Evolutionary conservation across 2,113 vertebrate species (phyloP).

Genomic region (Cyprinus carpio): DNA sequence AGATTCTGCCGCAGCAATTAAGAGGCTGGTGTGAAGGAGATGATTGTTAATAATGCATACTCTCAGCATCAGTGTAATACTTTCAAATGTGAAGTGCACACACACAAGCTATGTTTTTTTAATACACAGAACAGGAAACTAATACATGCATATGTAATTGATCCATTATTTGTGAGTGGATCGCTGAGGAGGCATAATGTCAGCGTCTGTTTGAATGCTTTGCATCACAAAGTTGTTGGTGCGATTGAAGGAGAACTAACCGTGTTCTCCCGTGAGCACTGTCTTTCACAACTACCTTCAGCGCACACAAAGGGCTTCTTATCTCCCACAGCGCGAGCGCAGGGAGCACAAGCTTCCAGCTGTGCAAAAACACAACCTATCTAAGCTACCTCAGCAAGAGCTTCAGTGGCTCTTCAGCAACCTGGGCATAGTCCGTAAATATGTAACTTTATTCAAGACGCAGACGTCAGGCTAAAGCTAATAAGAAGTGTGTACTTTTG

Average conservation of each 20-base stretch:
- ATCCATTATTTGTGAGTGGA: slow-evolving; percentile 52
- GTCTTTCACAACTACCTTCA: slow-evolving; percentile 2
- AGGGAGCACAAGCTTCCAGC: slow-evolving; percentile 10
- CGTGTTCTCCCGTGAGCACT: not conserved
- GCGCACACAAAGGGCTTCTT: slow-evolving; percentile 25
- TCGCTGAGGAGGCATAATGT: slow-evolving; percentile 54
- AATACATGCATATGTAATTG: slow-evolving; percentile 44
- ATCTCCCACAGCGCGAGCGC: not conserved
- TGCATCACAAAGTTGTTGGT: slow-evolving; percentile 13
- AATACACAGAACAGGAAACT: slow-evolving; percentile 37
- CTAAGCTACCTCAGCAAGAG: slow-evolving; percentile 11
- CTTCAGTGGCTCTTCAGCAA: not conserved
- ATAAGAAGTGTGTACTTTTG: not conserved
- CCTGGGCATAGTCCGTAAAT: not conserved
- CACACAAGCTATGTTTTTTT: slow-evolving; percentile 56
- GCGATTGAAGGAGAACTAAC: slow-evolving; percentile 18
- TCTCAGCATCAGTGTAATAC: slow-evolving; percentile 13
- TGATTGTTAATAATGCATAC: slow-evolving; percentile 66
- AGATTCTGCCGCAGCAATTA: slow-evolving; percentile 56
- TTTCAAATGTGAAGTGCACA: slow-evolving; percentile 56
- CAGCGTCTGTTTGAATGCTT: slow-evolving; percentile 44
- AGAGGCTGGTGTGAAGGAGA: slow-evolving; percentile 23
- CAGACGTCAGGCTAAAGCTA: not conserved
- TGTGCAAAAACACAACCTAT: slow-evolving; percentile 11
- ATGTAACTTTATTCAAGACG: not conserved